Conservation (phyloP, 2,888 invertebrate species). For the Bibio marci region DNA sequence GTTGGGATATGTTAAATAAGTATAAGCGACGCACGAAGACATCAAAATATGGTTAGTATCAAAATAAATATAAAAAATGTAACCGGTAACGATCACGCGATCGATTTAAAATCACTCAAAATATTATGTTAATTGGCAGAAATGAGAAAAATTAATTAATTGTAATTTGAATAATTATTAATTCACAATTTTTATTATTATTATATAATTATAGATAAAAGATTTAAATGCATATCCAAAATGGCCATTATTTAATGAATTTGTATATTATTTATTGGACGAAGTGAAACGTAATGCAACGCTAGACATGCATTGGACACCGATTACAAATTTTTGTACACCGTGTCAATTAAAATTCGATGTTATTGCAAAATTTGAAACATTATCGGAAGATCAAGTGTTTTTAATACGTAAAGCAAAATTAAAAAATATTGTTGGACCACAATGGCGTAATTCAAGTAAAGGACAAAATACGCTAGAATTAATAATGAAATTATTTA, state of each 20-base stretch:
- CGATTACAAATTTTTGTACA: constrained; percentile 66
- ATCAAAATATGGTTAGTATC: too few relatives aligned
- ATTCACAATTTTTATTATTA: too few relatives aligned
- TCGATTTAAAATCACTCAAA: too few relatives aligned
- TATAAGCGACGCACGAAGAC: too few relatives aligned
- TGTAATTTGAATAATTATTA: too few relatives aligned
- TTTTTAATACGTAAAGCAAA: constrained; percentile 62
- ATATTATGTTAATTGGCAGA: too few relatives aligned
- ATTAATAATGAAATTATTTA: constrained; percentile 56
- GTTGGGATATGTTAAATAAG: too few relatives aligned
- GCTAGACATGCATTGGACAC: constrained; percentile 80
- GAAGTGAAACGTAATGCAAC: constrained; percentile 37
- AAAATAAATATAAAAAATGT: too few relatives aligned
- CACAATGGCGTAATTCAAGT: constrained; percentile 70
- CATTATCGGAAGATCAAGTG: constrained; percentile 65
- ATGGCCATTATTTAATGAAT: constrained; percentile 68
- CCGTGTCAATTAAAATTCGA: constrained; percentile 72
- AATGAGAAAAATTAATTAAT: too few relatives aligned
- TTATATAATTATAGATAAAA: constrained; percentile 8
- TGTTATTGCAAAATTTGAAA: constrained; percentile 67
- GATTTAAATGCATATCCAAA: constrained; percentile 29
- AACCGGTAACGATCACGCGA: too few relatives aligned
- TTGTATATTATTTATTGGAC: constrained; percentile 59
- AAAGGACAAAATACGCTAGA: constrained; percentile 56
- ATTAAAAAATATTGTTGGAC: constrained; percentile 56